Conservation (phyloP, 2,888 invertebrate species). For the Ceraclea dissimilis region DNA sequence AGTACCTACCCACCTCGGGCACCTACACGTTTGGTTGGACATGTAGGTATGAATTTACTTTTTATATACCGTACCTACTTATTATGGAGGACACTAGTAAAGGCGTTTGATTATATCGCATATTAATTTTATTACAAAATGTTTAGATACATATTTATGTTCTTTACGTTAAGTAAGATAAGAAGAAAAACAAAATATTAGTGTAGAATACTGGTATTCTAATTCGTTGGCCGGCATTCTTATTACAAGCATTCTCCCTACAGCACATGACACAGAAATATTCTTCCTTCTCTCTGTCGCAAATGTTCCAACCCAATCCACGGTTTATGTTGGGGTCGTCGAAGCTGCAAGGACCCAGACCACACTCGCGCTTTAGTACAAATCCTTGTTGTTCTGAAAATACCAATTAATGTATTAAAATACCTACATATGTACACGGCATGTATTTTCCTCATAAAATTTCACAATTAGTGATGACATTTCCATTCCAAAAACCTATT, state of each 20-base stretch:
- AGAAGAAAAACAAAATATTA: constrained; percentile 2
- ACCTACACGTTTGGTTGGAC: too few relatives aligned
- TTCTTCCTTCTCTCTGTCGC: constrained; percentile 36
- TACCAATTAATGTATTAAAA: constrained; percentile 6
- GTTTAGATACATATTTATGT: too few relatives aligned
- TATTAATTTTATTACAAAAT: too few relatives aligned
- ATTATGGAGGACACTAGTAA: too few relatives aligned
- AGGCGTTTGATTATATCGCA: too few relatives aligned
- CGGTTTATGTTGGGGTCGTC: constrained; percentile 35
- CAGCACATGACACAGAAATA: constrained; percentile 41
- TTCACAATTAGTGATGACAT: too few relatives aligned
- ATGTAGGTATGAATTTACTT: too few relatives aligned
- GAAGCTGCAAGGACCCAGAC: constrained; percentile 39
- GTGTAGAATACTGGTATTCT: constrained; percentile 3
- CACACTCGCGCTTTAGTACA: constrained; percentile 38
- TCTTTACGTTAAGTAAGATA: constrained; percentile 3
- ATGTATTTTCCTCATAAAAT: too few relatives aligned
- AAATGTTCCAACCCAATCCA: constrained; percentile 36
- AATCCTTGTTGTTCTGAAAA: constrained; percentile 35
- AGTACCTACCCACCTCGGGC: too few relatives aligned
- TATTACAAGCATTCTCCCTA: constrained; percentile 37
- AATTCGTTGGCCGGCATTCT: constrained; percentile 25
- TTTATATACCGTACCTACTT: too few relatives aligned
- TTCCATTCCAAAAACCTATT: too few relatives aligned
- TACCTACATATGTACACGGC: not conserved